A percentile compares a stretch with the other conserved stretches of the same genome.
Evolutionary conservation across 2,888 invertebrate genomes (phyloP).

Genomic region (Thera britannica): DNA sequence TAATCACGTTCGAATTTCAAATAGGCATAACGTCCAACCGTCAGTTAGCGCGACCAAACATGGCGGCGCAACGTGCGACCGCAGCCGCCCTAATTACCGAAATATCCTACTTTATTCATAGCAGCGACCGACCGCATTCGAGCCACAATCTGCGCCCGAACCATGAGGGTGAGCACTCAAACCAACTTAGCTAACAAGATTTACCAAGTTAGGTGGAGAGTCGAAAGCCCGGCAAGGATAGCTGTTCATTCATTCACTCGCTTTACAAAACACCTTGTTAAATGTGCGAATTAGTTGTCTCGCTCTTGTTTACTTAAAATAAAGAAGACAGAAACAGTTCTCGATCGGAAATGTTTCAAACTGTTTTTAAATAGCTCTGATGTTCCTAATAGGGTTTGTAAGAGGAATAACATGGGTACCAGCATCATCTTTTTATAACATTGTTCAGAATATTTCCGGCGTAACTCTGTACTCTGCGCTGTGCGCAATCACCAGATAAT

Average conservation of each 20-base stretch:
- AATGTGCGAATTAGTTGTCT: too few species aligned
- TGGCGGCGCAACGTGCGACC: slow-evolving; percentile 12
- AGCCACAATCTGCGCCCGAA: slow-evolving; percentile 4
- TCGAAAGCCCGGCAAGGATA: not conserved
- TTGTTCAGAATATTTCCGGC: not conserved
- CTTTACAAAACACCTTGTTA: too few species aligned
- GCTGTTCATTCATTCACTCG: too few species aligned
- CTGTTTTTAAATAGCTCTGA: too few species aligned
- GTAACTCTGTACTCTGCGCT: not conserved
- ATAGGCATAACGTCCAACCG: slow-evolving; percentile 18
- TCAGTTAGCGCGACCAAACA: slow-evolving; percentile 23
- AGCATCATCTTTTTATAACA: too few species aligned
- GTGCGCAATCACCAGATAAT: slow-evolving; percentile 8
- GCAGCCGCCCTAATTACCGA: slow-evolving; percentile 25
- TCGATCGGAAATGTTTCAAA: too few species aligned
- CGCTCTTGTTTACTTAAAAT: too few species aligned
- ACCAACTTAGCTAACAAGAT: slow-evolving; percentile 6
- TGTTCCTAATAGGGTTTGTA: too few species aligned
- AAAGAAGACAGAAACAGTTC: too few species aligned
- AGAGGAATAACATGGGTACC: too few species aligned
- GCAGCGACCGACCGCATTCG: slow-evolving; percentile 22
- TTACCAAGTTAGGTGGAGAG: not conserved
- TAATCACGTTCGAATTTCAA: slow-evolving; percentile 23
- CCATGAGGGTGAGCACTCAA: slow-evolving; percentile 2
- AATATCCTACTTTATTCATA: slow-evolving; percentile 27